Conservation (phyloP, 2,888 invertebrate species). For the Minunthozetes semirufus region DNA sequence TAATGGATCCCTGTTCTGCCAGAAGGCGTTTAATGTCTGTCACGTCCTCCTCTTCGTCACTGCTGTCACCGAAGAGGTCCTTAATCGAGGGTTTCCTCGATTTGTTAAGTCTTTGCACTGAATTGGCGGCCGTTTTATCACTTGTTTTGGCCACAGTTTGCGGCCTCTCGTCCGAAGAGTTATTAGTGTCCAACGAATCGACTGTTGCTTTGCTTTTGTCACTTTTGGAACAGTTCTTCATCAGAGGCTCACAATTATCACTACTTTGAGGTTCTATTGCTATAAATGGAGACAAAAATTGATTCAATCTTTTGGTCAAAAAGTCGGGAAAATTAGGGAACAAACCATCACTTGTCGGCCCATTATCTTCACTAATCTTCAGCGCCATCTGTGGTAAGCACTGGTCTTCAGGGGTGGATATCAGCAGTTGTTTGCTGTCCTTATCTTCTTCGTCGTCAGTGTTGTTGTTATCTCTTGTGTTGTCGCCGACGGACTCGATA, state of each 20-base stretch:
- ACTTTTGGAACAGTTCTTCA: neutral
- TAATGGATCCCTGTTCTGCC: conserved; percentile 33
- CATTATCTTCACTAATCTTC: neutral
- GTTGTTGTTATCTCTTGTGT: conserved; percentile 21
- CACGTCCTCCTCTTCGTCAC: conserved; percentile 51
- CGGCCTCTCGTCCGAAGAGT: neutral
- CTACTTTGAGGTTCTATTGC: neutral
- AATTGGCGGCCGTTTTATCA: neutral
- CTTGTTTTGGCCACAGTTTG: neutral
- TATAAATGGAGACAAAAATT: neutral
- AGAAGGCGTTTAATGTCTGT: conserved; percentile 11
- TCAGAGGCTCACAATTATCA: neutral
- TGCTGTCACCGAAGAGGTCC: conserved; percentile 35
- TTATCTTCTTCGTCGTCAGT: conserved; percentile 35
- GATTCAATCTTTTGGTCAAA: neutral
- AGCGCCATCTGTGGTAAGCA: too few relatives aligned
- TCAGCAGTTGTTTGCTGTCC: neutral
- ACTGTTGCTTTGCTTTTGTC: neutral
- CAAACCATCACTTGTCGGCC: neutral
- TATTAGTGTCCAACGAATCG: too few relatives aligned
- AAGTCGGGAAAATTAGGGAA: neutral
- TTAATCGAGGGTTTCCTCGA: conserved; percentile 30
- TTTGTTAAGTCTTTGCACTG: neutral
- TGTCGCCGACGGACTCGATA: conserved; percentile 50
- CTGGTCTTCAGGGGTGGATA: neutral